Conservation (phyloP, 2,888 invertebrate species). For the Calameuta filiformis region DNA sequence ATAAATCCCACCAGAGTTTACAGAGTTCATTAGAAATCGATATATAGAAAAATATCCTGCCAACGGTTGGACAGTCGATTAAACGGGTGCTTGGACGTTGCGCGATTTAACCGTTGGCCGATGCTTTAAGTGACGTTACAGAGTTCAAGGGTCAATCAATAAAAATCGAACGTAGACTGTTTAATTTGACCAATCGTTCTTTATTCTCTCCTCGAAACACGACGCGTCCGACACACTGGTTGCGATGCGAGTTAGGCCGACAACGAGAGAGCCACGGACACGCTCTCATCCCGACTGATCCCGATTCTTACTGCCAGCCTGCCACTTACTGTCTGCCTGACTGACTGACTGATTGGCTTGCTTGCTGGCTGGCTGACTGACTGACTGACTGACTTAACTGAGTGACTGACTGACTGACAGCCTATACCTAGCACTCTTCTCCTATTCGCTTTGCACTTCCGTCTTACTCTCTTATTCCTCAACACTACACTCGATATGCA, state of each 20-base stretch:
- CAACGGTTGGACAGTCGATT: neutral
- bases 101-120: neutral
- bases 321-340: neutral
- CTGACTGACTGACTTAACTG: neutral
- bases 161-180: neutral
- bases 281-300: conserved; percentile 10
- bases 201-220: neutral
- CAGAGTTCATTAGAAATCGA: neutral
- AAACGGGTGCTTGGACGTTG: neutral
- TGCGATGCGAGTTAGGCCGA: neutral
- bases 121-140: neutral
- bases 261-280: neutral
- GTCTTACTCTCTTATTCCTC: neutral
- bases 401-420: neutral
- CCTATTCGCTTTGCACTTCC: neutral
- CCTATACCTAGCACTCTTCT: neutral
- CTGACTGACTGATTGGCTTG: too few species aligned
- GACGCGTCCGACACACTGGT: conserved; percentile 2
- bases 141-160: neutral
- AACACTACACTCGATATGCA: neutral
- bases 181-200: neutral
- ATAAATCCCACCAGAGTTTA: neutral
- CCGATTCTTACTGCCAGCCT: conserved; percentile 6
- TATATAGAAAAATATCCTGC: neutral
- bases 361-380: too few species aligned